A percentile compares a stretch with the other conserved stretches of the same genome.
Evolutionary conservation across 1,140 invertebrate genomes (phyloP).

Genomic region (Calliphora vicina): DNA sequence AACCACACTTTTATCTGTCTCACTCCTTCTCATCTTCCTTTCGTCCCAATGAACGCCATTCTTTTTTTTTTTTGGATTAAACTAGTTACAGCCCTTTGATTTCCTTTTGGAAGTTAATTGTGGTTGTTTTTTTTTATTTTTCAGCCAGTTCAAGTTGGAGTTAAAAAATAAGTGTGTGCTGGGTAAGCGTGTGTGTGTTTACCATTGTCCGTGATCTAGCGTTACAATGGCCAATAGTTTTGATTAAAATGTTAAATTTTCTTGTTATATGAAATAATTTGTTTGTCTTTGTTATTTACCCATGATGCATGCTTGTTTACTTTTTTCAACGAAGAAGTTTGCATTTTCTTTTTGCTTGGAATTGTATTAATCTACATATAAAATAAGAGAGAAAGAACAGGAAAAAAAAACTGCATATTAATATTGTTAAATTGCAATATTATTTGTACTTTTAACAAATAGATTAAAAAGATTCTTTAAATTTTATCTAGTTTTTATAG

Average conservation of each 20-base stretch:
- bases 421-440: not conserved
- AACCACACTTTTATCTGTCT: not conserved
- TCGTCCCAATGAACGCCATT: not conserved
- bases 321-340: not conserved
- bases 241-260: not conserved
- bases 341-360: conserved; percentile 9
- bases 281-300: conserved; percentile 26
- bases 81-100: not conserved
- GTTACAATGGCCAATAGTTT: conserved; percentile 5
- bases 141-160: not conserved
- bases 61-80: not conserved
- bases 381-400: not conserved
- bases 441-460: too few relatives aligned
- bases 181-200: not conserved
- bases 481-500: too few relatives aligned
- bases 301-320: not conserved
- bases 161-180: not conserved
- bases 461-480: too few relatives aligned
- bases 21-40: not conserved
- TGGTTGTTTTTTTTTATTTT: not conserved
- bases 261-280: conserved; percentile 14
- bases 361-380: conserved; percentile 28
- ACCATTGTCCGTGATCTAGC: not conserved
- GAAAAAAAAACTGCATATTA: not conserved
- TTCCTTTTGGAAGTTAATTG: not conserved